Percentiles rank a stretch among this genome's conserved stretches.
These are phyloP conservation scores for Criorhina ranunculi DNA, from an alignment of 2,888 invertebrate genomes.

Conservation along the genomic window DNA sequence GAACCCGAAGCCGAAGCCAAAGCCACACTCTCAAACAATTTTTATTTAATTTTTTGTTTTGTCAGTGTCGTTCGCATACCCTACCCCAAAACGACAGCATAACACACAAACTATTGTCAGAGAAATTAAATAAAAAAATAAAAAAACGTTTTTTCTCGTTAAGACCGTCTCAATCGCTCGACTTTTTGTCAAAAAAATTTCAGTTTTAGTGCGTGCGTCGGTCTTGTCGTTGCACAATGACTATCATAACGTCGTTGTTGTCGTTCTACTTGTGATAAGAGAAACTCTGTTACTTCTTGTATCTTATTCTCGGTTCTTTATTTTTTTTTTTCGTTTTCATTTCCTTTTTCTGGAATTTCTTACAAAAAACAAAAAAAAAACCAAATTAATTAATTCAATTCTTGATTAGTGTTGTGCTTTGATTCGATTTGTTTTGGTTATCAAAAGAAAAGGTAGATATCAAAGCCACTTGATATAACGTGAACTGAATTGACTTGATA, in stretches of 20 bases:
- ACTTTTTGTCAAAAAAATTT: constrained; percentile 61
- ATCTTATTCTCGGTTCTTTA: constrained; percentile 28
- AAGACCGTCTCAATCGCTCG: constrained; percentile 60
- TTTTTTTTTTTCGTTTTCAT: constrained; percentile 4
- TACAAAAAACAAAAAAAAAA: constrained; percentile 18
- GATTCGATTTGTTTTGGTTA: constrained; percentile 26
- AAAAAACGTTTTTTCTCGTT: constrained; percentile 14
- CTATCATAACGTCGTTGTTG: constrained; percentile 11
- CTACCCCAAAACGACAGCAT: constrained; percentile 38
- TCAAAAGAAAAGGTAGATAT: constrained; percentile 13
- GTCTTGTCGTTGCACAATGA: constrained; percentile 60
- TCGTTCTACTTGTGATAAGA: constrained; percentile 53
- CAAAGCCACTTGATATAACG: constrained; percentile 14
- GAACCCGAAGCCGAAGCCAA: constrained; percentile 51
- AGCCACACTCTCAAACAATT: constrained; percentile 45
- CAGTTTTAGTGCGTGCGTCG: constrained; percentile 69
- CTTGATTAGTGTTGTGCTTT: constrained; percentile 26
- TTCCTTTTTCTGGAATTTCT: constrained; percentile 7
- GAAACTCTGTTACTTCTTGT: constrained; percentile 8
- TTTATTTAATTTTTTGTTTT: constrained; percentile 11
- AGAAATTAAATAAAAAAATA: constrained; percentile 43
- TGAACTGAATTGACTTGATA: too few relatives aligned
- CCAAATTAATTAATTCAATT: constrained; percentile 21
- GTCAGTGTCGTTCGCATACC: constrained; percentile 19
- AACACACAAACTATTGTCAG: constrained; percentile 73